Percentiles rank a stretch among this genome's conserved stretches.
phyloP scores from a whole-genome alignment of 2,888 invertebrate genomes.

The Eudasyphora cyanicolor region DNA sequence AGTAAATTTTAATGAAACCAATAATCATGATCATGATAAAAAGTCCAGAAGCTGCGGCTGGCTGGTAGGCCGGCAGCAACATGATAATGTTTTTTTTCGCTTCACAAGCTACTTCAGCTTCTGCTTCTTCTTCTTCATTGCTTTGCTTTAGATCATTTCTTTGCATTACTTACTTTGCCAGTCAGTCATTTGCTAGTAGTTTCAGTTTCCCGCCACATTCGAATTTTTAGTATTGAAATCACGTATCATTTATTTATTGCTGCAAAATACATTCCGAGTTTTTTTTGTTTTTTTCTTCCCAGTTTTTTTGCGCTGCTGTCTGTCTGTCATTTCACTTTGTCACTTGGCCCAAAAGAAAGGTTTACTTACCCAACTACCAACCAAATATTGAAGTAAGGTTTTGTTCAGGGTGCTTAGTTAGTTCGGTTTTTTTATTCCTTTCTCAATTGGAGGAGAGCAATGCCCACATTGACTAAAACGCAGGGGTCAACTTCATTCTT shows the following conservation, averaged over 20 bases:
- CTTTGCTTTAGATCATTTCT: conserved; percentile 36
- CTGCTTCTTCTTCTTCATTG: conserved; percentile 33
- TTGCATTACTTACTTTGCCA: conserved; percentile 63
- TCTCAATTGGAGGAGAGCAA: too few relatives aligned
- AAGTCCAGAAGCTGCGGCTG: conserved; percentile 33
- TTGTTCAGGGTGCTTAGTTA: conserved; percentile 60
- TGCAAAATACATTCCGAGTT: conserved; percentile 70
- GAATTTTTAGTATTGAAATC: conserved; percentile 80
- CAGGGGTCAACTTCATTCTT: too few relatives aligned
- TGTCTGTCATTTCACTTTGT: conserved; percentile 33
- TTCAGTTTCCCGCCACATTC: not conserved
- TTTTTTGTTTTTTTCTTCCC: conserved; percentile 16
- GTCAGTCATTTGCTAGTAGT: conserved; percentile 53
- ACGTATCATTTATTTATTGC: conserved; percentile 81
- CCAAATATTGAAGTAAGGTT: too few relatives aligned
- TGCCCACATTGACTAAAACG: too few relatives aligned
- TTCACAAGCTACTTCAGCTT: conserved; percentile 11
- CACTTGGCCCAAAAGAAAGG: conserved; percentile 36
- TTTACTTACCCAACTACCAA: not conserved
- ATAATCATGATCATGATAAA: conserved; percentile 60
- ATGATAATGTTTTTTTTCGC: conserved; percentile 49
- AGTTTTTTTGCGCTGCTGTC: not conserved
- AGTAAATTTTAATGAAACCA: conserved; percentile 66
- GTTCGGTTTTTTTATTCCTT: conserved; percentile 39
- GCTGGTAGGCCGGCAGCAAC: conserved; percentile 21